Conservation (phyloP, 2,797 vertebrate species). For the Graptemys geographica region DNA sequence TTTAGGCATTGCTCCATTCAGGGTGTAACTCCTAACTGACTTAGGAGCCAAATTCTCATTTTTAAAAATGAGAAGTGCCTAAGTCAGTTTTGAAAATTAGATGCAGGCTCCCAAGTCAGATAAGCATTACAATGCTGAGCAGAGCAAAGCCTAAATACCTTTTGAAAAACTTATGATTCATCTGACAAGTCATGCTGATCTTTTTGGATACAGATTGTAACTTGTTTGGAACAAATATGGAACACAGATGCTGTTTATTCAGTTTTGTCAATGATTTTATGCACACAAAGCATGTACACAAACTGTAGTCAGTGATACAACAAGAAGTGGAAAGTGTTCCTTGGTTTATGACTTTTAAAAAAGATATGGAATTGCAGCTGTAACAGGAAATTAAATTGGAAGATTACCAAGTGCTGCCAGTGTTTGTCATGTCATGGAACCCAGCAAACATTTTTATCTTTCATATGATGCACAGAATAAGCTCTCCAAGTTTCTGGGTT, state of each 20-base stretch:
- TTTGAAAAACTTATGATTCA: not conserved
- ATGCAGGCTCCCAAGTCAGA: not conserved
- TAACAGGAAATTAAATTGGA: constrained; percentile 41
- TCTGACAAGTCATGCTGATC: not conserved
- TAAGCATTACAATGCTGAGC: not conserved
- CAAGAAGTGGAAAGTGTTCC: not conserved
- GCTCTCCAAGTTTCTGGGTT: not conserved
- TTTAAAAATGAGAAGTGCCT: not conserved
- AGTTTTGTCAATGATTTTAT: not conserved
- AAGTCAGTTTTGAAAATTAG: not conserved
- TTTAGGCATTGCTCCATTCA: no score
- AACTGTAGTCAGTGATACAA: not conserved
- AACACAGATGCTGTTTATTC: not conserved
- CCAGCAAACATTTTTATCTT: not conserved
- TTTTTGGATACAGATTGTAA: not conserved
- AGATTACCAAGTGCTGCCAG: not conserved
- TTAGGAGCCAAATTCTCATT: not conserved
- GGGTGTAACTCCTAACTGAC: not conserved
- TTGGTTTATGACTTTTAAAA: constrained; percentile 5
- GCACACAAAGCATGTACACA: not conserved
- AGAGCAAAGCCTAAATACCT: not conserved
- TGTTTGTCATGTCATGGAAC: not conserved
- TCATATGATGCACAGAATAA: not conserved
- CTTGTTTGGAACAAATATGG: not conserved
- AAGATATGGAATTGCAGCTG: constrained; percentile 23